phyloP scores from a whole-genome alignment of 2,113 vertebrate species.

The Rhombomys opimus region DNA sequence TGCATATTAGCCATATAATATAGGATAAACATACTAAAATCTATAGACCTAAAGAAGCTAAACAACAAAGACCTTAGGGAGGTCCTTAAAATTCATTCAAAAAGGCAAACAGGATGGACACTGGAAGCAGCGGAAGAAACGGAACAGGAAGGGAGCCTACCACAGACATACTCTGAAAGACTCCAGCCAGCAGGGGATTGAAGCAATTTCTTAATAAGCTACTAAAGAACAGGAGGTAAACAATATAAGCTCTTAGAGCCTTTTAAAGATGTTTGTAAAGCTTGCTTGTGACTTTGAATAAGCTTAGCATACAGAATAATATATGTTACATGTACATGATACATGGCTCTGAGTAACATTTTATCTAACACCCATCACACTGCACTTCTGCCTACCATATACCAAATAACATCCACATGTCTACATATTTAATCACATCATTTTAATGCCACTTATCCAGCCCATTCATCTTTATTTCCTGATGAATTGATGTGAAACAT shows the following conservation, averaged over 20 bases:
- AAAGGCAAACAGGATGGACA: no score
- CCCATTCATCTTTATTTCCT: background rate
- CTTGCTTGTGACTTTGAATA: background rate
- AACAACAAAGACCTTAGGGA: no score
- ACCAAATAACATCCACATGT: background rate
- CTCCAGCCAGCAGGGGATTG: no score
- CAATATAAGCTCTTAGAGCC: background rate
- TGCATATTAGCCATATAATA: no score
- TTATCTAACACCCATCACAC: background rate
- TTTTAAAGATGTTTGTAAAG: conserved; percentile 10
- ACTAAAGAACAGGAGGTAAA: background rate
- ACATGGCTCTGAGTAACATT: background rate
- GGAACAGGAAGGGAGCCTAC: no score
- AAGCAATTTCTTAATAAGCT: background rate
- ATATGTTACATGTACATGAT: background rate
- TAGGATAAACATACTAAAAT: no score
- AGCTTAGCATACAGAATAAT: background rate
- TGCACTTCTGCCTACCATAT: background rate
- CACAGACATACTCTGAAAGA: no score
- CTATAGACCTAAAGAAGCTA: no score
- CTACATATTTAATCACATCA: background rate
- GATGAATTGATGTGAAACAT: background rate
- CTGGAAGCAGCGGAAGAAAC: no score
- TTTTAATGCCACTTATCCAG: background rate
- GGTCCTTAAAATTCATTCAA: no score